Evolutionary conservation across 92 coral and sea anemone genomes (phyloP).

Genomic region (Desmophyllum pertusum): DNA sequence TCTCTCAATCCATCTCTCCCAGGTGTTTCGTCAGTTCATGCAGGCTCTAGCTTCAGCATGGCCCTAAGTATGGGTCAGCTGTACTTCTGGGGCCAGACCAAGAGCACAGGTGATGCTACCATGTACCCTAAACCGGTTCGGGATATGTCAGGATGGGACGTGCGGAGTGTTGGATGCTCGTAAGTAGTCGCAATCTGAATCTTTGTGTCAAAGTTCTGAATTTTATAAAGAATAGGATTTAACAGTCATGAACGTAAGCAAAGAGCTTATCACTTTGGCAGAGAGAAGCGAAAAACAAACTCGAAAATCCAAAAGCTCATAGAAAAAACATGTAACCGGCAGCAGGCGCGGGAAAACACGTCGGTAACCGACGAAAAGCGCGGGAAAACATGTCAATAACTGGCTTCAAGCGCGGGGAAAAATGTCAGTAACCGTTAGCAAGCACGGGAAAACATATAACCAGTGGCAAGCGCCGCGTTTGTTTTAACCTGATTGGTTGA

Average conservation of each 20-base stretch:
- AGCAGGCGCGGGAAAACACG: background rate
- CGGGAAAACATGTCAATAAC: background rate
- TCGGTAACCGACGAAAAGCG: background rate
- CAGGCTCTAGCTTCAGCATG: conserved; percentile 85
- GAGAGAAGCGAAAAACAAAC: background rate
- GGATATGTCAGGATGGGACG: conserved; percentile 84
- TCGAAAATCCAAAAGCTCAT: background rate
- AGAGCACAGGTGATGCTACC: conserved; percentile 82
- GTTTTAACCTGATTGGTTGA: background rate
- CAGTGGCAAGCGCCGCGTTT: background rate
- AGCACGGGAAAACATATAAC: background rate
- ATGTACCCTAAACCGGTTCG: conserved; percentile 93
- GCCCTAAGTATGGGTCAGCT: conserved; percentile 73
- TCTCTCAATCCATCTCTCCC: background rate
- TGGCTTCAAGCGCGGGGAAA: background rate
- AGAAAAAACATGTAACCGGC: background rate
- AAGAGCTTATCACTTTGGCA: too few relatives aligned
- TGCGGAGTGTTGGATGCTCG: conserved; percentile 92
- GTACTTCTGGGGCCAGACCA: conserved; percentile 91
- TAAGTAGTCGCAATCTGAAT: conserved; percentile 55
- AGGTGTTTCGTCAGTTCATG: conserved; percentile 58
- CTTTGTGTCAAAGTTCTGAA: too few relatives aligned
- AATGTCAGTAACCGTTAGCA: background rate
- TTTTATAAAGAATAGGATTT: too few relatives aligned
- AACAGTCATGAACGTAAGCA: too few relatives aligned